A percentile compares a stretch with the other conserved stretches of the same genome.
Evolutionary conservation across 2,797 vertebrate species (phyloP).

Genomic region (Leuciscus waleckii): DNA sequence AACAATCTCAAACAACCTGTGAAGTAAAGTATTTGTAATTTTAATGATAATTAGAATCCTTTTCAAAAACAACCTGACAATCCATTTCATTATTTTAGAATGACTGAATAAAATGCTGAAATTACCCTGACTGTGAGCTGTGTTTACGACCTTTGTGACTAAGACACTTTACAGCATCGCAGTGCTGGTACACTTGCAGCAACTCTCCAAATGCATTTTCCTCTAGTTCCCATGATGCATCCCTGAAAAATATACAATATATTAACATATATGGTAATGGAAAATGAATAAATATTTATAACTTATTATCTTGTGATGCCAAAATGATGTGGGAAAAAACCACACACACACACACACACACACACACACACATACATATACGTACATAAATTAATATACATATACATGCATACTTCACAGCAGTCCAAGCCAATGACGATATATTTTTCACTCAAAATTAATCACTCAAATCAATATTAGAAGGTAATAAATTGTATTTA

Average conservation of each 20-base stretch:
- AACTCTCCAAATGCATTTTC: constrained; percentile 92
- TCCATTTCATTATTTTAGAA: neutral
- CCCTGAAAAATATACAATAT: constrained; percentile 77
- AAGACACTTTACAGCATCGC: constrained; percentile 84
- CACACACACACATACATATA: too few species aligned
- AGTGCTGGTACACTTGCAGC: constrained; percentile 85
- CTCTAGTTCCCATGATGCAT: constrained; percentile 98
- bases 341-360: too few species aligned
- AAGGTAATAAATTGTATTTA: constrained; percentile 57
- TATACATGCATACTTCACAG: too few species aligned
- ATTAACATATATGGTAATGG: neutral
- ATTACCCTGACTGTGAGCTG: constrained; percentile 75
- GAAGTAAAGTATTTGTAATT: constrained; percentile 42
- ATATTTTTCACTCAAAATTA: too few species aligned
- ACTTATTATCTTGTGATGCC: neutral
- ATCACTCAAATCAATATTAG: neutral
- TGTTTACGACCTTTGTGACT: constrained; percentile 84
- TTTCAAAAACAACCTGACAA: neutral
- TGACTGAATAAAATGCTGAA: neutral
- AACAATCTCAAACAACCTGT: constrained; percentile 89
- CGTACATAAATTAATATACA: too few species aligned
- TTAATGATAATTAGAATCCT: neutral
- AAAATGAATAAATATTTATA: neutral
- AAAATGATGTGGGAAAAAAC: neutral
- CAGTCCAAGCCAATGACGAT: neutral